Percentiles rank a stretch among this genome's conserved stretches.
phyloP scores from a whole-genome alignment of 2,888 invertebrate genomes.

The Caenorhabditis uteleia region DNA sequence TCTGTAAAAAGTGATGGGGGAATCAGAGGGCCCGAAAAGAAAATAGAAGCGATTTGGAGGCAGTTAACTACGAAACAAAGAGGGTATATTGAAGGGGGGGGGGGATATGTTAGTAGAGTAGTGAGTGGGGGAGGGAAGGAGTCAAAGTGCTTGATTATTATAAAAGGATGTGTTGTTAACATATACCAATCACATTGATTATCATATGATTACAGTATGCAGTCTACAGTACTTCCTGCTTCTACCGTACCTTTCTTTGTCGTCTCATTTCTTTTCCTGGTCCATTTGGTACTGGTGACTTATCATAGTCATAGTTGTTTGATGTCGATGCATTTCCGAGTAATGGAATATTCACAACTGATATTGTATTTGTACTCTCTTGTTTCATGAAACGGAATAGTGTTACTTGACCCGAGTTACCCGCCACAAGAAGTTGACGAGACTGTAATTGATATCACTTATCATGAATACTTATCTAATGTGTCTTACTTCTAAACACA shows the following conservation, averaged over 20 bases:
- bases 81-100: no score
- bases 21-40: no score
- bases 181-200: background rate
- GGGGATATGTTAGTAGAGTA: no score
- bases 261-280: constrained; percentile 45
- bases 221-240: no score
- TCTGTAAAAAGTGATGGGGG: no score
- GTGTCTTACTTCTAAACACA: constrained; percentile 81
- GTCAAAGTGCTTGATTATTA: background rate
- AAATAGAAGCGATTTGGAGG: no score
- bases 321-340: constrained; percentile 19
- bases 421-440: constrained; percentile 85
- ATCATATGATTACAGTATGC: background rate
- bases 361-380: constrained; percentile 79
- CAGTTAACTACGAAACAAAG: no score
- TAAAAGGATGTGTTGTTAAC: background rate
- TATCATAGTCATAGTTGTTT: constrained; percentile 13
- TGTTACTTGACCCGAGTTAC: constrained; percentile 89
- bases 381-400: constrained; percentile 92
- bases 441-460: constrained; percentile 73
- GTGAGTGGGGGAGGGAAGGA: background rate
- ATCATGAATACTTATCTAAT: background rate
- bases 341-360: constrained; percentile 74
- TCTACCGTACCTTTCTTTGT: constrained; percentile 40
- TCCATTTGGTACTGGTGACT: constrained; percentile 22